A percentile compares a stretch with the other conserved stretches of the same genome.
Conservation (phyloP, 2,797 vertebrate genomes). For the Pangasius djambal region DNA sequence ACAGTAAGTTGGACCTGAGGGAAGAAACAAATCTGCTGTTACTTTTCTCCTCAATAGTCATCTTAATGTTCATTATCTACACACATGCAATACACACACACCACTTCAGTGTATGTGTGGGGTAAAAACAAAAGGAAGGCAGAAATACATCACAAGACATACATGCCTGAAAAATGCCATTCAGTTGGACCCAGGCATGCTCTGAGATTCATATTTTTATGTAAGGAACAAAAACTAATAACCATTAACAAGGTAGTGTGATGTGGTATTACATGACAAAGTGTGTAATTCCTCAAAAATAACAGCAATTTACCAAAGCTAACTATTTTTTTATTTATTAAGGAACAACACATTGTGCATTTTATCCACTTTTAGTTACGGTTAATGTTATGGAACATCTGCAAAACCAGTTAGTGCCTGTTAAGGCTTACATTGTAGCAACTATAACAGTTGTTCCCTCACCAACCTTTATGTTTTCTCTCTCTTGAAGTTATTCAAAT, state of each 20-base stretch:
- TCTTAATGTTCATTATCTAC: neutral
- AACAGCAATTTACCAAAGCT: neutral
- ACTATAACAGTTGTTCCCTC: neutral
- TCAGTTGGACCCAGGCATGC: neutral
- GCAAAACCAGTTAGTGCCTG: neutral
- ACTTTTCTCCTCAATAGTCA: neutral
- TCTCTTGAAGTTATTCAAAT: too few relatives aligned
- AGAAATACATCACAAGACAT: neutral
- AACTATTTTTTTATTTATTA: neutral
- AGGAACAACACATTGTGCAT: too few relatives aligned
- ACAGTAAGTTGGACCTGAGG: slow-evolving; percentile 84
- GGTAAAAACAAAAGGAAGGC: neutral
- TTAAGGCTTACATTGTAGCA: neutral
- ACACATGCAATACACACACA: too few relatives aligned
- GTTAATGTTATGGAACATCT: neutral
- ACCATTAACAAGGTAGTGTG: neutral
- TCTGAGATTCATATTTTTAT: neutral
- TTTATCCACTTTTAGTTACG: too few relatives aligned
- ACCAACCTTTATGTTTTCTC: neutral
- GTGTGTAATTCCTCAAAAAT: neutral
- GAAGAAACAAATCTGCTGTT: neutral
- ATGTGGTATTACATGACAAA: neutral
- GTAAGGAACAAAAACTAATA: neutral
- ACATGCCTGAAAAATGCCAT: neutral
- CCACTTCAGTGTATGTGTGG: neutral